phyloP scores from a whole-genome alignment of 2,888 invertebrate species.

The Dusona sp. region DNA sequence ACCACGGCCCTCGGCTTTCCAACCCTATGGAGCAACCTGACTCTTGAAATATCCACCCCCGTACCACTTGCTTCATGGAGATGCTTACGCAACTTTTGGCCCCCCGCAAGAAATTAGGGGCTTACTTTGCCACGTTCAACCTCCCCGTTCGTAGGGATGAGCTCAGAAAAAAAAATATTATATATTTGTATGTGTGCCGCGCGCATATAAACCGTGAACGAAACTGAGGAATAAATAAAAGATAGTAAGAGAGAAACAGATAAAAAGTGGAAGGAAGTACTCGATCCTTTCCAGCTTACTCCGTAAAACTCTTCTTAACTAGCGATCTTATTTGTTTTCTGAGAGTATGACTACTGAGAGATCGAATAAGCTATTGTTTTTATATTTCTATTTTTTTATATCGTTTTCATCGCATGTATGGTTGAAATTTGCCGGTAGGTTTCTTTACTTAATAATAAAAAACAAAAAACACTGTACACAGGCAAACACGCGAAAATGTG shows the following conservation, averaged over 20 bases:
- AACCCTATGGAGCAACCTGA: slow-evolving; percentile 47
- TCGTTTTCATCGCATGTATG: slow-evolving; percentile 15
- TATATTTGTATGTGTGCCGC: slow-evolving; percentile 34
- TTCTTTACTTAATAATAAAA: background rate
- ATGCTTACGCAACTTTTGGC: slow-evolving; percentile 77
- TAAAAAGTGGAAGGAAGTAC: slow-evolving; percentile 33
- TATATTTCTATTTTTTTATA: slow-evolving; percentile 48
- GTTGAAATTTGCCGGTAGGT: slow-evolving; percentile 31
- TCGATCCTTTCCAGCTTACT: slow-evolving; percentile 41
- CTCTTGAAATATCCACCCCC: slow-evolving; percentile 52
- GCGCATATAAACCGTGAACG: slow-evolving; percentile 42
- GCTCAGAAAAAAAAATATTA: slow-evolving; percentile 8
- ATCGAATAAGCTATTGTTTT: slow-evolving; percentile 55
- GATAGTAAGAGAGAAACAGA: slow-evolving; percentile 41
- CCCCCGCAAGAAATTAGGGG: slow-evolving; percentile 83
- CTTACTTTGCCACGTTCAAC: slow-evolving; percentile 79
- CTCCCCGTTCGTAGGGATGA: slow-evolving; percentile 37
- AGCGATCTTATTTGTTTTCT: slow-evolving; percentile 69
- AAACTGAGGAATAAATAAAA: slow-evolving; percentile 36
- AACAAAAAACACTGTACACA: background rate
- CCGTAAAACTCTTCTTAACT: slow-evolving; percentile 44
- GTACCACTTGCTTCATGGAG: slow-evolving; percentile 57
- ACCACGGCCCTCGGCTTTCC: slow-evolving; percentile 40
- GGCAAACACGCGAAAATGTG: background rate
- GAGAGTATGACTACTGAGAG: slow-evolving; percentile 45